Evolutionary conservation across 2,888 invertebrate genomes (phyloP), one percentile per base, ranked within the genome.

Genomic region (Imbricaverruca yamaguchii): DNA sequence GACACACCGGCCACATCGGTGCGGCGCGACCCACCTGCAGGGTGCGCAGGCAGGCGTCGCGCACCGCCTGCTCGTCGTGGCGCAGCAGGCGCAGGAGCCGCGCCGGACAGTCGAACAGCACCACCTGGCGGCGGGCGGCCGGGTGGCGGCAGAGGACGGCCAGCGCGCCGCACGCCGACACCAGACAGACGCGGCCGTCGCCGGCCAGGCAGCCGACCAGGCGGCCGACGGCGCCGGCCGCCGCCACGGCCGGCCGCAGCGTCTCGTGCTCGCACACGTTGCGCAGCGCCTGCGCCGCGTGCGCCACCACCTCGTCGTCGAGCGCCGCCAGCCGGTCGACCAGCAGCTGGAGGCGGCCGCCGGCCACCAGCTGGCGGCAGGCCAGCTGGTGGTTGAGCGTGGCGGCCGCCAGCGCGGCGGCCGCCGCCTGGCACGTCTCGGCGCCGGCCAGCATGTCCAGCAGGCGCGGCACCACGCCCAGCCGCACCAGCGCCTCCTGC

Each of bases 231-330:
- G 74, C 74, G 53, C 21, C 11, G 18, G 53, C 39, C 8, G 53
- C 74, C 39, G 74, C 74, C 74, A 74, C 74, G 21, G 55, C 55
- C 74, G 74, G 74, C 2, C 74, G 74, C 74, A 55, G 21, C 53
- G 74, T 79, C 59, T 57, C 56, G 23, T 79, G 57, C 18, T 79
- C 79, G 23, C 57, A n/a, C 79, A 79, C 10, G 25, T 79, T 79
- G 11, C 57, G 0, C 59, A 79, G 57, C 23, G 13, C 18, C 12
- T 6, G 15, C 6, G 79, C 79, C 23, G 23, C 25, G 57, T 79
- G 79, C 23, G 59, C 23, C 12, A 79, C 79, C 15, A 25, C 23
- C 25, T 79, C 79, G 12, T 79, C 79, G 18, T 79, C 59, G 57
- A 0, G 23, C 6, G 25, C 13, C 10, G 23, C 23, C 15, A 79